Evolutionary conservation across 2,888 invertebrate genomes (phyloP).

Genomic region (Xestia c-nigrum): DNA sequence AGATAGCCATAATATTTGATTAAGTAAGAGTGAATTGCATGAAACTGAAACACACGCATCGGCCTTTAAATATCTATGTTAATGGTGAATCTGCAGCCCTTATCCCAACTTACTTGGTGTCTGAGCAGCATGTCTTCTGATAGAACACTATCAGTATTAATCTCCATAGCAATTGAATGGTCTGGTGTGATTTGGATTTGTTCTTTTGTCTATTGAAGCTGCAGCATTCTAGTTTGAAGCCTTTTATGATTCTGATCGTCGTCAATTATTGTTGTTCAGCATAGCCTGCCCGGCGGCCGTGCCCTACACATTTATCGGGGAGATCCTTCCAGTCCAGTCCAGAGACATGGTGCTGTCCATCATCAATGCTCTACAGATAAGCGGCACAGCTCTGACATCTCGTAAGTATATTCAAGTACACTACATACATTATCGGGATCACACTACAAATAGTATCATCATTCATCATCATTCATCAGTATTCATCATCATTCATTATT

Average conservation of each 20-base stretch:
- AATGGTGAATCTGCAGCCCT: background rate
- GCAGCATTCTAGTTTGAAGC: background rate
- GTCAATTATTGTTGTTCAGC: conserved; percentile 71
- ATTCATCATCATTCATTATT: too few species aligned
- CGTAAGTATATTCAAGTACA: conserved; percentile 74
- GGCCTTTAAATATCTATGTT: background rate
- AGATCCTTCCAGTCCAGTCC: conserved; percentile 82
- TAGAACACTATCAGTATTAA: background rate
- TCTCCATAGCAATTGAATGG: background rate
- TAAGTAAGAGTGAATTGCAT: background rate
- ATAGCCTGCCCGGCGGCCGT: conserved; percentile 85
- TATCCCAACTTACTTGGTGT: background rate
- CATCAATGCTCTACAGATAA: conserved; percentile 84
- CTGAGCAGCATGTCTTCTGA: background rate
- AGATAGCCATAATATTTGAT: conserved; percentile 36
- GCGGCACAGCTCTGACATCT: conserved; percentile 82
- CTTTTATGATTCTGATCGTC: background rate
- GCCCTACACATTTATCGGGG: conserved; percentile 86
- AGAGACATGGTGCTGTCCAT: conserved; percentile 83
- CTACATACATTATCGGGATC: too few species aligned
- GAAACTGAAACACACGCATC: background rate
- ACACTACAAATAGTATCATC: too few species aligned
- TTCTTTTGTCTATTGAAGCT: background rate
- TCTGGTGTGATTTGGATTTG: background rate
- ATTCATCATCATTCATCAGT: too few species aligned